Base-by-base conservation (phyloP, 2,113 vertebrate genomes). In the Ictalurus punctatus region DNA sequence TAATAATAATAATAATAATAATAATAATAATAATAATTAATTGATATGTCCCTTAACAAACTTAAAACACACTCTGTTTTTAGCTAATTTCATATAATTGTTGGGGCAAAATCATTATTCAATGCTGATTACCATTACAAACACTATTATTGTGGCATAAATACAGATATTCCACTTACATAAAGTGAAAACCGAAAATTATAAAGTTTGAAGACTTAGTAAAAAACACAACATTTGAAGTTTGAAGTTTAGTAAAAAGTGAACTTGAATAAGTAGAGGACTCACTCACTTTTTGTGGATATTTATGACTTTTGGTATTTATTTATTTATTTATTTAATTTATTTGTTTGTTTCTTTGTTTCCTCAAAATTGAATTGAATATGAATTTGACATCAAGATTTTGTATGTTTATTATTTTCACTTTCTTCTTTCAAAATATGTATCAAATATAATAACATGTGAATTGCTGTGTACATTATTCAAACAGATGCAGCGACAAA, bases 401-500 rank as follows among this genome's bases (percentile, higher is more conserved):
- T 13, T 48, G 48, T 3, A 6, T 40, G 14, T 63, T 37, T 61
- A n/a, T 83, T 61, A 25, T 65, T 84, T 84, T 44, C 23, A 84
- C 37, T 25, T 25, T 48, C 21, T 84, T 65, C 37, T 65, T 84
- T 84, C 83, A 84, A 65, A 65, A 48, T 8, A 84, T 84, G 59
- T 65, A 65, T 84, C 59, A 40, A 84, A 16, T n/a, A 84, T 1
- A n/a, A 65, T 40, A 63, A 8, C 56, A 83, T n/a, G 83, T 8
- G 25, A 84, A 65, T 48, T 63, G 59, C 59, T 67, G 59, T n/a
- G 83, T 67, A 27, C 37, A 6, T 25, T 65, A 27, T 65, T 65
- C 83, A 40, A 84, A 65, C 83, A 84, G 83, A 84, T 65, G 83
- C 17, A 65, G 83, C 37, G 83, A 44, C 83, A 84, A 37, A 84